Evolutionary conservation across 2,113 vertebrate genomes (phyloP), one percentile per base, ranked within the genome.

Genomic region (Menura novaehollandiae): DNA sequence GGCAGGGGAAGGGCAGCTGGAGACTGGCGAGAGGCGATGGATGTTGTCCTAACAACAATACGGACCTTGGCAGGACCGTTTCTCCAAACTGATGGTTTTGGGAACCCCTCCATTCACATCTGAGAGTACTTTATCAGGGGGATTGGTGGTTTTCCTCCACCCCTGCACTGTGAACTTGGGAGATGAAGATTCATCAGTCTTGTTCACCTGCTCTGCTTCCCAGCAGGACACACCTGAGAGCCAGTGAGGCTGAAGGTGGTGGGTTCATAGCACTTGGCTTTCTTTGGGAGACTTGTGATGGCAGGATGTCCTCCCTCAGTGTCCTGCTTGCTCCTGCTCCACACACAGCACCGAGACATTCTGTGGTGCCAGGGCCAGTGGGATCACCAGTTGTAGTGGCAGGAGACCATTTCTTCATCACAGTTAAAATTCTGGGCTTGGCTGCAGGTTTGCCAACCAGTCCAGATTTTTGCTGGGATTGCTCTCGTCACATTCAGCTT

Each of bases 31-130:
- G 56, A 71, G 21, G 35, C 4, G 4, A 7, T 32, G n/a, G 41
- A 27, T 51, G 30, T 18, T 71, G 56, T 72, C 41, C 52, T 56
- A 62, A 51, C 18, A 14, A 13, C 46, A 56, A 4, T 7, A 41
- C 0, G 1, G 73, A 35, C 43, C 37, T 60, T 56, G 47, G 35
- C 22, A 62, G 1, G 7, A 15, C 26, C 56, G 0, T 33, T 85
- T 43, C 19, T 76, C 30, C n/a, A 52, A 52, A 32, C 1, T 46
- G 41, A 27, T 43, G 47, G 44, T 12, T 93, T 76, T 41, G 53
- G 52, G 39, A 85, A 53, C 13, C 2, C 44, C 53, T 85, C 11
- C 27, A 30, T 15, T 22, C 46, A 18, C 13, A 6, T 27, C 3
- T 52, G 58, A 62, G 43, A 43, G 30, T 39, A 9, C 19, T 81